Conservation (phyloP, 2,113 vertebrate genomes). For the Cyanoramphus novaezelandiae region DNA sequence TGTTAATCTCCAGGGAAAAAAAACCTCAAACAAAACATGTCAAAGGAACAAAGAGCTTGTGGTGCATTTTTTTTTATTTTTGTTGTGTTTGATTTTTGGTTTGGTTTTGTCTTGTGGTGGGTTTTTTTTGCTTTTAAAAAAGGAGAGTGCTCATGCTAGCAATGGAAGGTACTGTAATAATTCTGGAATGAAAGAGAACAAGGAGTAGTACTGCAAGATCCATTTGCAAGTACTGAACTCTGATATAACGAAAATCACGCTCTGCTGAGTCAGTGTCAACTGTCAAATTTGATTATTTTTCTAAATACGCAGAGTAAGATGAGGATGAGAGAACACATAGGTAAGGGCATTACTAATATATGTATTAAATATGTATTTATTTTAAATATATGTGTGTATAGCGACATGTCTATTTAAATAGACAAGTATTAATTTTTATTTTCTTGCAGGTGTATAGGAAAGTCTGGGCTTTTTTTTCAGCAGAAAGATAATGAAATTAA, state of each 20-base stretch:
- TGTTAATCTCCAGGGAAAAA: not conserved
- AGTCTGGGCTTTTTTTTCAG: not conserved
- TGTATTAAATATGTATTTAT: not conserved
- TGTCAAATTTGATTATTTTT: not conserved
- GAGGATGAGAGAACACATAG: not conserved
- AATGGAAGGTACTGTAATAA: not conserved
- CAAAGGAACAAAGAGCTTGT: not conserved
- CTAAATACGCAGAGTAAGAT: not conserved
- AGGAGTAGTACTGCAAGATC: not conserved
- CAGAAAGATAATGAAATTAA: not conserved
- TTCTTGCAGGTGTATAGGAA: not conserved
- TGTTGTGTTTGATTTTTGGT: not conserved
- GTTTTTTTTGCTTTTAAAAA: not conserved
- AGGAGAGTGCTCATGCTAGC: not conserved
- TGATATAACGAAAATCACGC: not conserved
- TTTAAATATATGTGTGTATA: not conserved
- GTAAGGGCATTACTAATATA: not conserved
- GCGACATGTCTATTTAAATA: not conserved
- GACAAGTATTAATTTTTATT: not conserved
- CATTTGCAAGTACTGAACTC: not conserved
- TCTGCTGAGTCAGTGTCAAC: not conserved
- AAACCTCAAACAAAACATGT: not conserved
- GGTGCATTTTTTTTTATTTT: not conserved
- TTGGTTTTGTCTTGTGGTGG: not conserved
- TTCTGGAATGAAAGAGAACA: not conserved